Evolutionary conservation across 2,797 vertebrate species (phyloP).

Genomic region (Falco columbarius): DNA sequence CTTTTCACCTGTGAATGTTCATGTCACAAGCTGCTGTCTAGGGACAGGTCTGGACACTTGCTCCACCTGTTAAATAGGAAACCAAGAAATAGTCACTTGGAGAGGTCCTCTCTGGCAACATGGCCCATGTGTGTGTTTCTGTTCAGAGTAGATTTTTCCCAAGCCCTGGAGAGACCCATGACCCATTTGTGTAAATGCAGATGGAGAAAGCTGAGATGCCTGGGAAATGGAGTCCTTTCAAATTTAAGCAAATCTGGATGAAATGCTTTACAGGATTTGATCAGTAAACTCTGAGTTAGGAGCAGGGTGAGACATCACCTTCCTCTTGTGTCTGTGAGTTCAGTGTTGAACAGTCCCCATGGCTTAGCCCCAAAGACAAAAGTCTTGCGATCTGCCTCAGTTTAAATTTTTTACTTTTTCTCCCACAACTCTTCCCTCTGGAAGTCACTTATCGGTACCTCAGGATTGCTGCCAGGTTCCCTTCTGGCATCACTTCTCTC

Average conservation of each 20-base stretch:
- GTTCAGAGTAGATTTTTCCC: neutral
- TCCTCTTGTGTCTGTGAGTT: neutral
- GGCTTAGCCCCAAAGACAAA: neutral
- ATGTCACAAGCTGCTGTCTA: neutral
- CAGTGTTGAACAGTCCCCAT: neutral
- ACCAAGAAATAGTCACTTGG: neutral
- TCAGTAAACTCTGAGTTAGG: neutral
- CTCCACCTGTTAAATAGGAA: neutral
- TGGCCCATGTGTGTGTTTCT: neutral
- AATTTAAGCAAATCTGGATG: constrained; percentile 8
- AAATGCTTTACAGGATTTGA: constrained; percentile 15
- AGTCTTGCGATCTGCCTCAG: neutral
- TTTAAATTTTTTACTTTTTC: constrained; percentile 25
- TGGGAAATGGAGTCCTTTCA: constrained; percentile 28
- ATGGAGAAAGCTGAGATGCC: constrained; percentile 35
- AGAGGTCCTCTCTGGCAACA: neutral
- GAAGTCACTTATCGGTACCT: constrained; percentile 13
- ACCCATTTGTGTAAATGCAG: constrained; percentile 26
- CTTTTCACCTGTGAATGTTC: neutral
- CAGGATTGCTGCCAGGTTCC: neutral
- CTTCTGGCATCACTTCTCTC: constrained; percentile 27
- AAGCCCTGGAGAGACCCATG: neutral
- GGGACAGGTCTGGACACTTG: neutral
- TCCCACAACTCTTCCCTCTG: constrained; percentile 32
- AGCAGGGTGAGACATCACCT: neutral